A percentile compares a stretch with the other conserved stretches of the same genome.
Conservation (phyloP, 2,888 invertebrate species). For the Xestoiulus laeticollis region DNA sequence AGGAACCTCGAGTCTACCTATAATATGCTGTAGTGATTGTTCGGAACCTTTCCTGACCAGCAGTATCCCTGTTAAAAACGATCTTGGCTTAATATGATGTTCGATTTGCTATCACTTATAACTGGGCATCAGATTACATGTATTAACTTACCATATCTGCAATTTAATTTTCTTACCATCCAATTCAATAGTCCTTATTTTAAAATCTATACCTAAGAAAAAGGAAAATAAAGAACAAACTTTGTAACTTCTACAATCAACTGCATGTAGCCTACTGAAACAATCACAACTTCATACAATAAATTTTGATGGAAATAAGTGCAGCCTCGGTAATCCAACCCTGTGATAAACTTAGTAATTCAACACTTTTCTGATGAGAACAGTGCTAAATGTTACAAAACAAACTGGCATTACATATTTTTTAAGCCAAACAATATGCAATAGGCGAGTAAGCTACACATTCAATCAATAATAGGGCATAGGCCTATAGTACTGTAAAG, state of each 20-base stretch:
- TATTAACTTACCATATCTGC: conserved; percentile 66
- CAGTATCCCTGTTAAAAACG: conserved; percentile 84
- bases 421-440: too few species aligned
- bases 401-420: too few species aligned
- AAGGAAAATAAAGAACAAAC: conserved; percentile 54
- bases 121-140: background rate
- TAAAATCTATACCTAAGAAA: conserved; percentile 72
- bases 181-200: conserved; percentile 69
- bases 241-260: background rate
- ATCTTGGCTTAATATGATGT: conserved; percentile 27
- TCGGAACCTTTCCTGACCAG: conserved; percentile 97
- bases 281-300: too few species aligned
- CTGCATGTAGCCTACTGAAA: too few species aligned
- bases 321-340: too few species aligned
- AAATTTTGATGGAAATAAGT: too few species aligned
- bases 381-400: too few species aligned
- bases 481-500: too few species aligned
- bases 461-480: too few species aligned
- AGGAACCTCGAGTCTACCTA: conserved; percentile 60
- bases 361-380: too few species aligned
- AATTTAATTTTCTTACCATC: conserved; percentile 69
- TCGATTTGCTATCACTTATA: background rate
- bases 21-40: conserved; percentile 99
- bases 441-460: too few species aligned
- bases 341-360: too few species aligned